Percentiles rank a stretch among this genome's conserved stretches.
phyloP scores from a whole-genome alignment of 2,888 invertebrate genomes.

The Geophilus truncorum region DNA sequence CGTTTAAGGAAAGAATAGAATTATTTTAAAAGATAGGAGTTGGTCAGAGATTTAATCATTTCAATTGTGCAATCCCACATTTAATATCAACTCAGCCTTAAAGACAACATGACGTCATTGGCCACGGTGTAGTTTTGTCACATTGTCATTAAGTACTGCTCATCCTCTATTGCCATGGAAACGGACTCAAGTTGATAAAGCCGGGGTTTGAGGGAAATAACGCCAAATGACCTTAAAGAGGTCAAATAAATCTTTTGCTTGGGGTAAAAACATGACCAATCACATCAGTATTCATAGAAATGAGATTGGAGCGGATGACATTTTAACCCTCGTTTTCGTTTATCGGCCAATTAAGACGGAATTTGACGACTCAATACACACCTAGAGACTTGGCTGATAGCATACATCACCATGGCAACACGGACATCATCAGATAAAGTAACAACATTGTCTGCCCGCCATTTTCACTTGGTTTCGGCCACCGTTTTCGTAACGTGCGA shows the following conservation, averaged over 20 bases:
- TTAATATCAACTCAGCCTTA: not conserved
- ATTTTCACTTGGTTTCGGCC: too few relatives aligned
- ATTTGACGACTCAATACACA: slow-evolving; percentile 12
- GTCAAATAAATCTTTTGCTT: not conserved
- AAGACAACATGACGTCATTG: too few relatives aligned
- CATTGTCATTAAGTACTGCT: not conserved
- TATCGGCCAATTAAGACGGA: slow-evolving; percentile 8
- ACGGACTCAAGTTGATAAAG: not conserved
- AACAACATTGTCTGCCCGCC: not conserved
- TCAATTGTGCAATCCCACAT: too few relatives aligned
- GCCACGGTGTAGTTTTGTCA: not conserved
- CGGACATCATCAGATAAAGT: not conserved
- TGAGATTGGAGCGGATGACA: not conserved
- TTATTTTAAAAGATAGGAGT: too few relatives aligned
- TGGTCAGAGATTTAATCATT: too few relatives aligned
- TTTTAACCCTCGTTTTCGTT: slow-evolving; percentile 8
- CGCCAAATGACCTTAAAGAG: not conserved
- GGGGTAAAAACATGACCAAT: not conserved
- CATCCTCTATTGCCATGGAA: not conserved
- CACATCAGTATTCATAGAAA: not conserved
- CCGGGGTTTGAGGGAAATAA: not conserved
- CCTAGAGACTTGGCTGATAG: not conserved
- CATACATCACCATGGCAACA: not conserved
- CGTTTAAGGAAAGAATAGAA: too few relatives aligned
- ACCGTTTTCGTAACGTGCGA: not conserved